phyloP scores from a whole-genome alignment of 2,888 invertebrate genomes.

The Drosophila anceps region DNA sequence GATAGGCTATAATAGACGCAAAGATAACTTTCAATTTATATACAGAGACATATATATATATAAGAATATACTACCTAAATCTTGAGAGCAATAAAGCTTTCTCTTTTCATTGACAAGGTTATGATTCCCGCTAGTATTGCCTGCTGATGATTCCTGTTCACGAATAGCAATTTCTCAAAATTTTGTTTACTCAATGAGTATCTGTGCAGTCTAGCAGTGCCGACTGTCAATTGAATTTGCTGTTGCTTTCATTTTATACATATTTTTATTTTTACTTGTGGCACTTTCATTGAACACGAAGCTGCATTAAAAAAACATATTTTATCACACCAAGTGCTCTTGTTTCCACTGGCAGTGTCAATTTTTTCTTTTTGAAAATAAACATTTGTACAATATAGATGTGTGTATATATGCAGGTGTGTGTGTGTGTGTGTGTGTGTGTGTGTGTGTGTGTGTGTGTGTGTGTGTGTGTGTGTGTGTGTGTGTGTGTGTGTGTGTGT shows the following conservation, averaged over 20 bases:
- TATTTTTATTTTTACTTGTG: conserved; percentile 56
- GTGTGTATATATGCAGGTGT: not conserved
- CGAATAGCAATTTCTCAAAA: not conserved
- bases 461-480: not conserved
- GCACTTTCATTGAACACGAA: conserved; percentile 67
- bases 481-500: not conserved
- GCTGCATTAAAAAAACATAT: conserved; percentile 74
- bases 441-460: conserved; percentile 3
- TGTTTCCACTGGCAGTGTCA: conserved; percentile 30
- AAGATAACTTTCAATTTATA: not conserved
- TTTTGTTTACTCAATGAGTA: not conserved
- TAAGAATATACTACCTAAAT: not conserved
- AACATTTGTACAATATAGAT: conserved; percentile 40
- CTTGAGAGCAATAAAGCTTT: not conserved
- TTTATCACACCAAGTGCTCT: conserved; percentile 58
- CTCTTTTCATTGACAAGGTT: no score
- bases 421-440: not conserved
- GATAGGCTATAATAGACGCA: not conserved
- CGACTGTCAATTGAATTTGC: not conserved
- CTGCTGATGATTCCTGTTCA: no score
- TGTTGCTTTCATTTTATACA: conserved; percentile 8
- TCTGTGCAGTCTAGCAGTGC: not conserved
- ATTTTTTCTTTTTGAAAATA: conserved; percentile 42
- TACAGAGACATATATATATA: not conserved
- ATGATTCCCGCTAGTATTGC: not conserved